Base-by-base conservation (phyloP, 2,888 invertebrate genomes). In the Craniophora ligustri region DNA sequence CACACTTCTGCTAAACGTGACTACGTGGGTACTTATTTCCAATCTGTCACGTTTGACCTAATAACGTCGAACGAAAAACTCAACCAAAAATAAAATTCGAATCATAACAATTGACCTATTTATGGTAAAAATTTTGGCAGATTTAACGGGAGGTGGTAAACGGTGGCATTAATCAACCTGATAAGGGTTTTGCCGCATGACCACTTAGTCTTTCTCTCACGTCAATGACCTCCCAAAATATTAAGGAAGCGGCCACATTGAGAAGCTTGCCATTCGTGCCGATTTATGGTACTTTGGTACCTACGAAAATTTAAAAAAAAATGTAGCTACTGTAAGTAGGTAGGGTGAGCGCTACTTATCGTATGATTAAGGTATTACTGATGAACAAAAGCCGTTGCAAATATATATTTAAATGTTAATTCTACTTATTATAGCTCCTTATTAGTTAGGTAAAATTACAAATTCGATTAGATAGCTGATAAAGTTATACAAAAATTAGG, bases 181-280 rank as follows among this genome's bases (percentile, higher is more conserved):
- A 70, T 70, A 72, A 67, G 51, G n/a, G 46, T 60, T 71, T 57
- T 54, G 31, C n/a, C 42, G 49, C 47, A 28, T 32, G 28, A 38
- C 40, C 55, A 54, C 53, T 59, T 26, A n/a, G n/a, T n/a, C n/a
- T n/a, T 54, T 45, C 26, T 32, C 39, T 18, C 18, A 10, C 49
- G 72, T 69, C 67, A 34, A 38, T 62, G 57, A 72, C 66, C 58
- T 31, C 48, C 30, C 50, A 2, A 42, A 53, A 58, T 16, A 19
- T 50, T 64, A 48, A 70, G 46, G 70, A 41, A 2, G 44, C 40
- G 60, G 45, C 13, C 35, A 64, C 11, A 38, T 0, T 31, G 18
- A 16, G 1, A 31, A 8, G 28, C n/a, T 26, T n/a, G 18, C 40
- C 31, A 15, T 19, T 7, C 32, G 11, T 30, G 6, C 7, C 2